These are phyloP conservation scores for Megalops atlanticus DNA, from an alignment of 2,113 vertebrate species.

Conservation along the genomic window DNA sequence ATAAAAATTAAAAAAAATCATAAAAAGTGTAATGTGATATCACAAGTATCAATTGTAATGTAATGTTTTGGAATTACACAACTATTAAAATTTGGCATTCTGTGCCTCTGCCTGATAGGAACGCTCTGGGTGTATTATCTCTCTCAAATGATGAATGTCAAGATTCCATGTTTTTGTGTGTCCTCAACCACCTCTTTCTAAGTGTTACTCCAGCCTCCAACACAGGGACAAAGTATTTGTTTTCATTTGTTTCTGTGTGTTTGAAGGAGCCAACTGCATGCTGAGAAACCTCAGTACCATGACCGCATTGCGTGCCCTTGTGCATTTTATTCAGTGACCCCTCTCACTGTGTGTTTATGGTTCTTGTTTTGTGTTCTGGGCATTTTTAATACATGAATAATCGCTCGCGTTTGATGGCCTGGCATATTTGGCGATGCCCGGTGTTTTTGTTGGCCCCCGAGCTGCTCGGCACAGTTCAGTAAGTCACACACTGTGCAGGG, in stretches of 20 bases:
- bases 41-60: background rate
- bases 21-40: no score
- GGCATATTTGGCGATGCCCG: constrained; percentile 6
- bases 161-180: background rate
- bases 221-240: no score
- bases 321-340: background rate
- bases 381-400: background rate
- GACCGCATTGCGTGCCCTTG: background rate
- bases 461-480: constrained; percentile 8
- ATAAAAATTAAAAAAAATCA: no score
- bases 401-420: constrained; percentile 1
- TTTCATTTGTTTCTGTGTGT: no score
- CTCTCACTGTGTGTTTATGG: background rate
- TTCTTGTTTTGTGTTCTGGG: background rate
- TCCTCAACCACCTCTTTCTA: no score
- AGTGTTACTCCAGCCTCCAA: no score
- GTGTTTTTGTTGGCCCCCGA: constrained; percentile 28
- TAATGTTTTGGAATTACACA: background rate
- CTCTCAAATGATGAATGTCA: background rate
- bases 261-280: background rate
- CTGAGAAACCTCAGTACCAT: background rate
- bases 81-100: background rate
- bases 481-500: constrained; percentile 4
- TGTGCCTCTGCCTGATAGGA: background rate
- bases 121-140: background rate